Evolutionary conservation across 2,113 vertebrate genomes (phyloP).

Genomic region (Jacana jacana): DNA sequence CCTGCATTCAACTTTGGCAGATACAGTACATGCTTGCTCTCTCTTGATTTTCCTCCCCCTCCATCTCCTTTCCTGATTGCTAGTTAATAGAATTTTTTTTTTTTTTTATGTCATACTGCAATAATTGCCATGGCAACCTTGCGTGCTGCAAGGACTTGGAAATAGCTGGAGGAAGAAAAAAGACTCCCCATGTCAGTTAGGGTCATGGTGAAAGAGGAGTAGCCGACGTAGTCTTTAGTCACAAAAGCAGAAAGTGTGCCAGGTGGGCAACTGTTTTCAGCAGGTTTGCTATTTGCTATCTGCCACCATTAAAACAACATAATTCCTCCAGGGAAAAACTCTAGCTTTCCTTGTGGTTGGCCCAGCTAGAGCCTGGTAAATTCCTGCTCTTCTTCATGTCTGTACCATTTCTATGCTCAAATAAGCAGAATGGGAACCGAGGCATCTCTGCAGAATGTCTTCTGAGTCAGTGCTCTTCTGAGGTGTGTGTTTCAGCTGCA

Average conservation of each 20-base stretch:
- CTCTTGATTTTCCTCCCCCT: background rate
- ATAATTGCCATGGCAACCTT: conserved; percentile 56
- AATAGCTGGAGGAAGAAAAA: background rate
- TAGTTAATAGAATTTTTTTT: background rate
- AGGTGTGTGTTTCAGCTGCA: background rate
- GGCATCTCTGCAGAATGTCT: background rate
- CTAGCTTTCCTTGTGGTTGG: background rate
- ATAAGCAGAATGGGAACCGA: background rate
- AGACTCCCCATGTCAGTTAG: background rate
- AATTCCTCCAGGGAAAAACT: background rate
- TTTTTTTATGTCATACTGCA: conserved; percentile 9
- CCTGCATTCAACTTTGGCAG: background rate
- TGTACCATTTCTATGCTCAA: background rate
- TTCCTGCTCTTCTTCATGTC: background rate
- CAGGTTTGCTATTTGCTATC: background rate
- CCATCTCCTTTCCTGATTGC: conserved; percentile 11
- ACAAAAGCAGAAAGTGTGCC: background rate
- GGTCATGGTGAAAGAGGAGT: background rate
- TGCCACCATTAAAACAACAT: background rate
- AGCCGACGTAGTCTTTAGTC: background rate
- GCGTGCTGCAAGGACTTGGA: background rate
- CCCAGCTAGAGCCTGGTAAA: background rate
- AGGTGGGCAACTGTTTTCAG: background rate
- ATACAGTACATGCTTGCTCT: background rate
- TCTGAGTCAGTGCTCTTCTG: background rate